Evolutionary conservation across 2,797 vertebrate species (phyloP).

Genomic region (Lepidocolaptes lacrymiger): DNA sequence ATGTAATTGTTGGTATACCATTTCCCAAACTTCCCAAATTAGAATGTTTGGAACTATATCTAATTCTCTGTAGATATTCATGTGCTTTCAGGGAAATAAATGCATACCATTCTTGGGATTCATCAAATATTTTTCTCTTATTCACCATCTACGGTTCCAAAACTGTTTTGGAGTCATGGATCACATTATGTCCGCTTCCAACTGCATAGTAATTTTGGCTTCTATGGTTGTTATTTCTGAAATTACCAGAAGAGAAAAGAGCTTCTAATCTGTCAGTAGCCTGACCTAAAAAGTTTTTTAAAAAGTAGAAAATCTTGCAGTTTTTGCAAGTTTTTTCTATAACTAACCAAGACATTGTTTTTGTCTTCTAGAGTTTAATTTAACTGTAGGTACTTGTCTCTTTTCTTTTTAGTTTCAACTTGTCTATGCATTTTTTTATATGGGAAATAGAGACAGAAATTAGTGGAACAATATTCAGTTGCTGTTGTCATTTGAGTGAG

Average conservation of each 20-base stretch:
- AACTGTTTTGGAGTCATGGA: background rate
- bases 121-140: background rate
- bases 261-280: background rate
- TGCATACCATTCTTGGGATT: background rate
- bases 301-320: background rate
- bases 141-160: background rate
- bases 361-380: background rate
- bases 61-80: background rate
- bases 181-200: background rate
- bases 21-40: background rate
- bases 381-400: background rate
- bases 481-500: background rate
- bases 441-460: background rate
- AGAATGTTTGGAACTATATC: background rate
- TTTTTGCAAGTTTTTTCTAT: background rate
- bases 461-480: background rate
- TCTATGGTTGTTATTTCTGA: background rate
- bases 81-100: background rate
- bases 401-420: background rate
- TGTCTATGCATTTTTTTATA: background rate
- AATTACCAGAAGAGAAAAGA: background rate
- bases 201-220: background rate
- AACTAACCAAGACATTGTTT: background rate
- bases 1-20: rapidly evolving
- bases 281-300: background rate